Base-by-base conservation (phyloP, 2,113 vertebrate species). In the Ellobius talpinus region DNA sequence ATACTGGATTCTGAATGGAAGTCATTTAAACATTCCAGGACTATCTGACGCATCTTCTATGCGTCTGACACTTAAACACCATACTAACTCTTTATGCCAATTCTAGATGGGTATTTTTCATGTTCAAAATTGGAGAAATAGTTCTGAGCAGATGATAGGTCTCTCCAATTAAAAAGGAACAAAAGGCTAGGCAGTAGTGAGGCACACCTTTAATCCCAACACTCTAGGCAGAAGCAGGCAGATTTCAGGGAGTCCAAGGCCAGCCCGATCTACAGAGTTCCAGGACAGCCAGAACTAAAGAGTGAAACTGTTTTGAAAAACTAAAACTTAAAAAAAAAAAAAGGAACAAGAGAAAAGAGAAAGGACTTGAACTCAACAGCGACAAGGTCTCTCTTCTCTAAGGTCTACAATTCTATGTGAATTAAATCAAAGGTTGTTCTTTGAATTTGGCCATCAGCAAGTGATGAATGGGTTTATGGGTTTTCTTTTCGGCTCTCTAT, bases 381-480 rank as follows among this genome's bases (percentile, higher is more conserved):
- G 24, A 74, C 21, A 74, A 11, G n/a, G 45, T 68, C 14, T 89
- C 14, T 89, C 65, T 72, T 55, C 10, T 33, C 78, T 72, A 36
- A 88, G 78, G 66, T n/a, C 50, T 66, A 66, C 21, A 76, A 68
- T 76, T 74, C 77, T 17, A 12, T 26, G 31, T 10, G 66, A 31
- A 72, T 79, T 73, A 92, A 95, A 93, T 58, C 78, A 73, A 73
- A 96, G 50, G 45, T 3, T 87, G 85, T 8, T 33, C 42, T 50
- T 68, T 84, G 42, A 86, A 66, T 33, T 31, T 36, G 31, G 31
- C 3, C 73, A 92, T 26, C 4, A 16, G 81, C 65, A 93, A 50
- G 19, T 79, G 36, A 72, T n/a, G 23, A 58, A 52, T 29, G 82
- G 61, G 23, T 47, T 77, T 26, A 52, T 29, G 82, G 61, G 23